Conservation (phyloP, 2,113 vertebrate species). For the Siphamia tubifer region DNA sequence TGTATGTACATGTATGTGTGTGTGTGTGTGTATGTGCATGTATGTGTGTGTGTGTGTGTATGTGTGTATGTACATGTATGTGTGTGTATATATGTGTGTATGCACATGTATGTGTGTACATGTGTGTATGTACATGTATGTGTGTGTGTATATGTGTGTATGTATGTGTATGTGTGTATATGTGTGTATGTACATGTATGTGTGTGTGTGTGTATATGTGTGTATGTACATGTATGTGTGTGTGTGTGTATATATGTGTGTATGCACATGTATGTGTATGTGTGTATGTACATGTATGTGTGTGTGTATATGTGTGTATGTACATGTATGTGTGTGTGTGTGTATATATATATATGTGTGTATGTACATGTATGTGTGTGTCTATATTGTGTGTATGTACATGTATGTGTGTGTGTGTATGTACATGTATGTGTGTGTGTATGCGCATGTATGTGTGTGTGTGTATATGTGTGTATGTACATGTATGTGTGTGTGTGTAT, state of each 20-base stretch:
- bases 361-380: too few relatives aligned
- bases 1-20: slow-evolving; percentile 30
- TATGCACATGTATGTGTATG: too few relatives aligned
- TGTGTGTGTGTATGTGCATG: slow-evolving; percentile 22
- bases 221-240: slow-evolving; percentile 14
- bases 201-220: neutral
- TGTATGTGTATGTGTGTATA: slow-evolving; percentile 12
- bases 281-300: too few relatives aligned
- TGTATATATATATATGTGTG: slow-evolving; percentile 43
- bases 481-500: too few relatives aligned
- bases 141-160: neutral
- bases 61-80: too few relatives aligned
- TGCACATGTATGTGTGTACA: neutral
- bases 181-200: neutral
- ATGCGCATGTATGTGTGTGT: too few relatives aligned
- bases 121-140: neutral
- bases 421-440: too few relatives aligned
- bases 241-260: slow-evolving; percentile 26
- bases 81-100: slow-evolving; percentile 8
- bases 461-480: too few relatives aligned
- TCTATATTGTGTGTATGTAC: too few relatives aligned
- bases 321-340: slow-evolving; percentile 38
- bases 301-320: slow-evolving; percentile 41
- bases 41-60: neutral
- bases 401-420: too few relatives aligned